A percentile compares a stretch with the other conserved stretches of the same genome.
Conservation (phyloP, 2,797 vertebrate genomes). For the Apogon talboti region DNA sequence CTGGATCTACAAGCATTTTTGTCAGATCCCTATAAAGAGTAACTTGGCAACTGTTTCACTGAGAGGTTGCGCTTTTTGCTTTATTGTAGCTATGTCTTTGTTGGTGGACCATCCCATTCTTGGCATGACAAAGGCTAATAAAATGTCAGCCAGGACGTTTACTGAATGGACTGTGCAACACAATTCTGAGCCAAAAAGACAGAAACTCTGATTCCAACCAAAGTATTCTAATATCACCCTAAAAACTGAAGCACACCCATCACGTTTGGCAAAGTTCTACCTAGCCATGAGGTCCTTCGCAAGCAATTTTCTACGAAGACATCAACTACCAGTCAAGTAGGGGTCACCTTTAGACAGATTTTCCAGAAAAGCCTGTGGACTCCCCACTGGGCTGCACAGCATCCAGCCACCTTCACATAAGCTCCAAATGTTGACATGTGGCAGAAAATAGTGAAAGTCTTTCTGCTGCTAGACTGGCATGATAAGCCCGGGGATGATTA, state of each 20-base stretch:
- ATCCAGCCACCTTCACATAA: slow-evolving; percentile 23
- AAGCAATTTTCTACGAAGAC: slow-evolving; percentile 39
- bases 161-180: slow-evolving; percentile 47
- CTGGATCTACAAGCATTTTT: slow-evolving; percentile 23
- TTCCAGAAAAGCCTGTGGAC: slow-evolving; percentile 42
- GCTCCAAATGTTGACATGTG: slow-evolving; percentile 20
- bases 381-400: slow-evolving; percentile 46
- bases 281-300: slow-evolving; percentile 9
- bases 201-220: neutral
- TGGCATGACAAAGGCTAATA: slow-evolving; percentile 35
- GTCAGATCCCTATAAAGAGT: slow-evolving; percentile 39
- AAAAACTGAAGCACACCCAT: slow-evolving; percentile 19
- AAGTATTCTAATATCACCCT: neutral
- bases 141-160: slow-evolving; percentile 35
- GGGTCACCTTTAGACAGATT: slow-evolving; percentile 63
- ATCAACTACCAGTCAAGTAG: slow-evolving; percentile 38
- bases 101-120: slow-evolving; percentile 38
- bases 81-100: slow-evolving; percentile 25
- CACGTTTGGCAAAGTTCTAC: slow-evolving; percentile 19
- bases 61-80: slow-evolving; percentile 25
- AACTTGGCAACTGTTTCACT: slow-evolving; percentile 23
- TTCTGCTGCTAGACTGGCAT: slow-evolving; percentile 2
- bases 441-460: slow-evolving; percentile 17
- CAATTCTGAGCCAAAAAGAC: slow-evolving; percentile 9
- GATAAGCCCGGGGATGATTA: slow-evolving; percentile 24